phyloP scores from a whole-genome alignment of 2,113 vertebrate species.

The Mustela lutreola region DNA sequence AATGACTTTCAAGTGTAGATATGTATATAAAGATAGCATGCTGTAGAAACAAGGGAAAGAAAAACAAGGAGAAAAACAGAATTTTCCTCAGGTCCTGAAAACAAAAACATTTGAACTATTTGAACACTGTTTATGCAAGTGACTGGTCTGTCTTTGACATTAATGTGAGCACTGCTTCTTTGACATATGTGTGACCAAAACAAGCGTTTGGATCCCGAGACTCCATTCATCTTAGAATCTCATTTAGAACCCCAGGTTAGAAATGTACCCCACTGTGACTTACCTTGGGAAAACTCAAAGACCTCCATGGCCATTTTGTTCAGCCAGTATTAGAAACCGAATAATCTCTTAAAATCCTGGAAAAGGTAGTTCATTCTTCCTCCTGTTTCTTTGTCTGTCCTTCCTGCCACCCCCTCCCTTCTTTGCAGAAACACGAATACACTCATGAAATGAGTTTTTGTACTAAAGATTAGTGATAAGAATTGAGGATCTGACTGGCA shows the following conservation, averaged over 20 bases:
- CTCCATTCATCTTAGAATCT: neutral
- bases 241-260: neutral
- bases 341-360: neutral
- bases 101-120: neutral
- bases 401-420: neutral
- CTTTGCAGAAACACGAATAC: neutral
- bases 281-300: neutral
- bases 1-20: neutral
- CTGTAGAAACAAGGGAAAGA: neutral
- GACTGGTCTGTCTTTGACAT: neutral
- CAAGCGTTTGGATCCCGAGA: neutral
- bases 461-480: neutral
- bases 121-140: neutral
- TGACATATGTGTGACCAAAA: neutral
- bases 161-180: neutral
- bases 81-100: neutral
- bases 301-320: neutral
- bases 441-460: neutral
- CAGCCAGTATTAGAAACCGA: neutral
- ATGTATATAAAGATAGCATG: neutral
- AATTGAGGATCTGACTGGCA: neutral
- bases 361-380: neutral
- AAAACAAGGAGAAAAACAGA: neutral
- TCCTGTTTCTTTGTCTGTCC: neutral
- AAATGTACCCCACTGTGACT: neutral